Conservation (phyloP, 1,140 invertebrate species). For the Coelopa frigida region DNA sequence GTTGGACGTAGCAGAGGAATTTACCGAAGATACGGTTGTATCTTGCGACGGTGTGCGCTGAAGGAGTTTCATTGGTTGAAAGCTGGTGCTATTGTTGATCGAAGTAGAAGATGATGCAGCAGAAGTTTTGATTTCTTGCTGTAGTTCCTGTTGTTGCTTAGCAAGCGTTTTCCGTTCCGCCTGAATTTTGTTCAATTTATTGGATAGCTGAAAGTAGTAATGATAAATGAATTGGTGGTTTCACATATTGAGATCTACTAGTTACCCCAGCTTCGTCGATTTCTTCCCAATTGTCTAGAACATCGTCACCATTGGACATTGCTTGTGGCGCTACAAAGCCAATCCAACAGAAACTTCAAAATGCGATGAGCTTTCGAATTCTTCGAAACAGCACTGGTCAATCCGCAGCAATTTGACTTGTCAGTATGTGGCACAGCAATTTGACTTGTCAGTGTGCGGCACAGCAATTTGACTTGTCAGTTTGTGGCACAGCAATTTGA, state of each 20-base stretch:
- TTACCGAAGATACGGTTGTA: conserved; percentile 13
- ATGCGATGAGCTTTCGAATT: too few relatives aligned
- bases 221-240: too few relatives aligned
- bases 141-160: conserved; percentile 16
- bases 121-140: conserved; percentile 1
- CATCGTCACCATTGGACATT: conserved; percentile 53
- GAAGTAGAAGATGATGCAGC: neutral
- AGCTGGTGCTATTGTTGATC: neutral
- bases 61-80: conserved; percentile 7
- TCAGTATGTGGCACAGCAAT: too few relatives aligned
- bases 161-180: conserved; percentile 33
- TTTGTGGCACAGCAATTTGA: too few relatives aligned
- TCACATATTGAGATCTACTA: conserved; percentile 5
- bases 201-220: too few relatives aligned
- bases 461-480: too few relatives aligned
- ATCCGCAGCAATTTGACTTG: too few relatives aligned
- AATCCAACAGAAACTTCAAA: too few relatives aligned
- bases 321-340: too few relatives aligned
- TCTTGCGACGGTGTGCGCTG: conserved; percentile 43
- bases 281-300: conserved; percentile 76
- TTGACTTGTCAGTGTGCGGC: too few relatives aligned
- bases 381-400: too few relatives aligned
- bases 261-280: conserved; percentile 65
- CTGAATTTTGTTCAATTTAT: conserved; percentile 6
- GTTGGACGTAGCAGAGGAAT: too few relatives aligned